Base-by-base conservation (phyloP, 92 coral and sea anemone genomes). In the Palythoa grandis region DNA sequence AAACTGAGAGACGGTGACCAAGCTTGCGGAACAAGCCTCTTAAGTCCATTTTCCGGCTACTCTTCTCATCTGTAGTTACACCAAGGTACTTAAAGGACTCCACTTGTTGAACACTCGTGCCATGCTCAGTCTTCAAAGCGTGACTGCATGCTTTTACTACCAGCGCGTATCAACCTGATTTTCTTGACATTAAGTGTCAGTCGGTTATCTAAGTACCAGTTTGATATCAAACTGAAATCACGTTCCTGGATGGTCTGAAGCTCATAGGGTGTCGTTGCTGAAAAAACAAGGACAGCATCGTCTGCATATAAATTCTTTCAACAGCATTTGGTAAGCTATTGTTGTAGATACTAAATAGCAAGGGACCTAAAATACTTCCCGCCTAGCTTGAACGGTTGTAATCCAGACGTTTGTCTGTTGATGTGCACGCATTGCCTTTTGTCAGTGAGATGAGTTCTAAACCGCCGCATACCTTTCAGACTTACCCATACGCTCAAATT, bases 121-220 rank as follows among this genome's bases (percentile, higher is more conserved):
- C 56, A 54, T 54, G 22, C 77, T 40, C 61, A 73, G 58, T 91
- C 84, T 13, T 84, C 88, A 88, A 91, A 85, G 50, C 54, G 19
- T 2, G 89, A 53, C 37, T 88, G 76, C 89, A 73, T 79, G 53
- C 66, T 79, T 85, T 85, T 88, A 58, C 92, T 86, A 22, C 92
- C 90, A 61, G 77, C 79, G 73, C 82, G 82, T 87, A 86, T 82
- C 76, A 86, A 72, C 54, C 82, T 90, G n/a, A 83, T 89, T 83
- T 89, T 85, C 82, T 89, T 85, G 65, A 78, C 89, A 79, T 89
- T 79, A 38, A 89, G 38, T 15, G 87, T 86, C 87, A 90, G 69
- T 60, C 83, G 76, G 78, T 86, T 90, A 39, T 86, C 82, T 35
- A 69, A 73, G 74, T 90, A 90, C 92, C 92, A 90, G 54, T 63